Percentiles rank a stretch among this genome's conserved stretches.
These are phyloP conservation scores for Decapterus maruadsi DNA, from an alignment of 2,797 vertebrate species.

Conservation along the genomic window DNA sequence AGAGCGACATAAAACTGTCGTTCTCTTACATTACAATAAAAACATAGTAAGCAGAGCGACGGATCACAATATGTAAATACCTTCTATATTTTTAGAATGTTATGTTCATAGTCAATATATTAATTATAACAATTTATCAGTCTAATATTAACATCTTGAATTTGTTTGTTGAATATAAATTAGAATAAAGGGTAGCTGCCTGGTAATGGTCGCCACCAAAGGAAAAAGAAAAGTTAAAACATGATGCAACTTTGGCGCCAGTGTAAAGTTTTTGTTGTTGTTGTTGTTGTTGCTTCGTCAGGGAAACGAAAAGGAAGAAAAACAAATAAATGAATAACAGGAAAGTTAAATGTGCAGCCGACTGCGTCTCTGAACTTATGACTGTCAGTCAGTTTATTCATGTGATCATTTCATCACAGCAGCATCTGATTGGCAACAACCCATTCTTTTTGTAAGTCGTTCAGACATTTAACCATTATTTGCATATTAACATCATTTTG, in stretches of 20 bases:
- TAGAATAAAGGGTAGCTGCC: neutral
- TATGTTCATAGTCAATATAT: constrained; percentile 36
- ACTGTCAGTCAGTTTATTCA: neutral
- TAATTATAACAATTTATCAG: neutral
- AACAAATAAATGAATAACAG: neutral
- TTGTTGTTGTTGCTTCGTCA: neutral
- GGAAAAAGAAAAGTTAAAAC: neutral
- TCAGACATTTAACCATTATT: constrained; percentile 31
- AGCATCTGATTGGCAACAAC: neutral
- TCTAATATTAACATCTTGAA: constrained; percentile 19
- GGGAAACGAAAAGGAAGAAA: neutral
- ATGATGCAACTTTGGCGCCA: neutral
- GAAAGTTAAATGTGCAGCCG: neutral
- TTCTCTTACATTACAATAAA: constrained; percentile 18
- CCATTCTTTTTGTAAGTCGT: neutral
- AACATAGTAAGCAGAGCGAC: constrained; percentile 10
- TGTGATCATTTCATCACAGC: neutral
- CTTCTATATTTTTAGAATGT: neutral
- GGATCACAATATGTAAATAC: constrained; percentile 29
- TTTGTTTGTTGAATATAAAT: constrained; percentile 1
- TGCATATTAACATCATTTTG: constrained; percentile 8
- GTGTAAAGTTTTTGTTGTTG: neutral
- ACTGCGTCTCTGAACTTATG: neutral
- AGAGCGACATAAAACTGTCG: constrained; percentile 50
- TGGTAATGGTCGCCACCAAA: constrained; percentile 15